A percentile compares a stretch with the other conserved stretches of the same genome.
These are phyloP conservation scores for Myiagra hebetior DNA, from an alignment of 2,113 vertebrate species.

Conservation along the genomic window DNA sequence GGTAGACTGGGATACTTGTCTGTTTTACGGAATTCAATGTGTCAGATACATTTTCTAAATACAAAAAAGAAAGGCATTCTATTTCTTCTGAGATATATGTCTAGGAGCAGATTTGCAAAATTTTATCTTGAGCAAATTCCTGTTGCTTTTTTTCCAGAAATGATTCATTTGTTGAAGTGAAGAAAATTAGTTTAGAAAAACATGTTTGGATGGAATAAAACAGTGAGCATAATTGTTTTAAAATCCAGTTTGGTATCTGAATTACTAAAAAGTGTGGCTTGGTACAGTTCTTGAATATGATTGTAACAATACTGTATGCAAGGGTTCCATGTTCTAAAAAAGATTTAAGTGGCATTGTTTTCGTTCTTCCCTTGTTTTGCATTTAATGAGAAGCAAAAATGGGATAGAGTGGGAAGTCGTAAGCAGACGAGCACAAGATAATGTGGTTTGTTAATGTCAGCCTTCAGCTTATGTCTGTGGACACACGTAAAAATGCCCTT, in stretches of 20 bases:
- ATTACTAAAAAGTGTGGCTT: not conserved
- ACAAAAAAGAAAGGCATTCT: not conserved
- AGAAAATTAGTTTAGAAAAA: not conserved
- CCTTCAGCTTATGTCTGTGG: not conserved
- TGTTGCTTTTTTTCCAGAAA: not conserved
- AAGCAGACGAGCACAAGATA: not conserved
- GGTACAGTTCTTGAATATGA: not conserved
- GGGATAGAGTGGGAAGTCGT: not conserved
- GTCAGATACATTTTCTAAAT: not conserved
- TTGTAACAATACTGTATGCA: not conserved
- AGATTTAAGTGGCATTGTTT: not conserved
- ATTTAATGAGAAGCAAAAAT: not conserved
- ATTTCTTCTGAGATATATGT: not conserved
- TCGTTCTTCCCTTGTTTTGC: not conserved
- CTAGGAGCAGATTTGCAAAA: not conserved
- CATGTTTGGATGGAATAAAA: not conserved
- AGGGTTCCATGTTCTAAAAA: not conserved
- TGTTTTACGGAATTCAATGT: not conserved
- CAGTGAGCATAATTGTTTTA: not conserved
- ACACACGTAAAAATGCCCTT: not conserved
- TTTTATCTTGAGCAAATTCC: not conserved
- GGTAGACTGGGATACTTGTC: not conserved
- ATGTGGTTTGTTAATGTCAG: conserved; percentile 47
- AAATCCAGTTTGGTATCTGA: not conserved
- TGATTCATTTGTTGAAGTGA: not conserved